Conservation (phyloP, 1,140 invertebrate species). For the Drosophila bocqueti region DNA sequence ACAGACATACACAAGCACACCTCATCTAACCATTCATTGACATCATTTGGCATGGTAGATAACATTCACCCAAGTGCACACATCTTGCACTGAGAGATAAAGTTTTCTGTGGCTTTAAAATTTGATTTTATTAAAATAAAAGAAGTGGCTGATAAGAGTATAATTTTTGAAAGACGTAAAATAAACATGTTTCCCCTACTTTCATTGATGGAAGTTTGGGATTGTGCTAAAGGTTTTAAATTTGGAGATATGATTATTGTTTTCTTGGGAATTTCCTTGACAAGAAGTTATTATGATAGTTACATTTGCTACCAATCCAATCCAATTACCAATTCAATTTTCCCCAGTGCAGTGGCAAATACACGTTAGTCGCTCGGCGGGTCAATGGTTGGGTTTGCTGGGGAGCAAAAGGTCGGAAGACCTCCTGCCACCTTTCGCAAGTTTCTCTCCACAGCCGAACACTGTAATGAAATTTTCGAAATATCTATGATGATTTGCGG, state of each 20-base stretch:
- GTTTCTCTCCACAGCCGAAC: constrained; percentile 40
- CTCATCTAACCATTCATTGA: constrained; percentile 81
- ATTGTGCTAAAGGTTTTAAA: too few relatives aligned
- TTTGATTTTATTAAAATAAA: background rate
- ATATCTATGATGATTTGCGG: constrained; percentile 82
- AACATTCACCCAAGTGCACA: constrained; percentile 78
- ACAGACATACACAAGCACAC: constrained; percentile 56
- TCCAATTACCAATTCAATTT: background rate
- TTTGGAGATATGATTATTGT: too few relatives aligned
- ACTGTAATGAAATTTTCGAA: constrained; percentile 80
- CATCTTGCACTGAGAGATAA: constrained; percentile 7
- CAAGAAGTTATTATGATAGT: background rate
- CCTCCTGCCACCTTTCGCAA: constrained; percentile 53
- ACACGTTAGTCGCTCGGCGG: background rate
- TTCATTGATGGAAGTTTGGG: background rate
- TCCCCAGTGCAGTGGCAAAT: constrained; percentile 14
- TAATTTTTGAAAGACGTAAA: background rate
- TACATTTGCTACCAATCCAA: background rate
- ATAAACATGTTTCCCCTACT: background rate
- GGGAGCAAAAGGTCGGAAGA: constrained; percentile 26
- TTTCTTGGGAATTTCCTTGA: background rate
- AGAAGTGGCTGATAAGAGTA: background rate
- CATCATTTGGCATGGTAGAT: constrained; percentile 77
- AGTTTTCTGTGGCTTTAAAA: rapidly evolving
- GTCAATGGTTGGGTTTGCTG: constrained; percentile 17